A percentile compares a stretch with the other conserved stretches of the same genome.
Conservation (phyloP, 1,140 invertebrate species). For the Drosophila rufa region DNA sequence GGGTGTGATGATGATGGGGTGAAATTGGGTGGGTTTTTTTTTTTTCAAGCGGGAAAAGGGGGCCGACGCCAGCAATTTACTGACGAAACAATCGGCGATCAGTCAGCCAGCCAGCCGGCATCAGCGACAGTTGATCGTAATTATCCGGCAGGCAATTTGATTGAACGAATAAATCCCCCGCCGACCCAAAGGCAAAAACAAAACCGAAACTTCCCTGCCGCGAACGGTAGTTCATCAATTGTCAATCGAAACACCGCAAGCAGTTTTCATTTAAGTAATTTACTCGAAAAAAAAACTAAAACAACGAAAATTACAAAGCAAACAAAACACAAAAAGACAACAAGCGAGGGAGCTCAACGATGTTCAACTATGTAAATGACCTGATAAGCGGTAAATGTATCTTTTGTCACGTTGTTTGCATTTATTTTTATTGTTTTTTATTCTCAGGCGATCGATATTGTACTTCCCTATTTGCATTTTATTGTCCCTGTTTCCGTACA, state of each 20-base stretch:
- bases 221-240: slow-evolving; percentile 55
- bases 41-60: background rate
- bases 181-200: background rate
- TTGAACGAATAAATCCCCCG: slow-evolving; percentile 36
- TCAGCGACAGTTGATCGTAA: slow-evolving; percentile 59
- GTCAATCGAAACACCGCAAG: slow-evolving; percentile 61
- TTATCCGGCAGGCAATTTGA: slow-evolving; percentile 65
- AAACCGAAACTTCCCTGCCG: background rate
- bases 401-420: slow-evolving; percentile 38
- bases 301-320: slow-evolving; percentile 10
- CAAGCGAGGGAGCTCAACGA: slow-evolving; percentile 10
- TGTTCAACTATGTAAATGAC: slow-evolving; percentile 47
- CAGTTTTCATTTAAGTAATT: slow-evolving; percentile 64
- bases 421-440: slow-evolving; percentile 48
- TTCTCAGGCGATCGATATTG: slow-evolving; percentile 29
- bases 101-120: background rate
- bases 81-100: slow-evolving; percentile 39
- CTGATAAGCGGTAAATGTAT: slow-evolving; percentile 51
- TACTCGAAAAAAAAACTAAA: slow-evolving; percentile 37
- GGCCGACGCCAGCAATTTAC: slow-evolving; percentile 24
- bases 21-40: background rate
- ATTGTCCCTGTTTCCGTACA: slow-evolving; percentile 12
- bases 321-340: background rate
- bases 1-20: slow-evolving; percentile 1
- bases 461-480: slow-evolving; percentile 35